Evolutionary conservation across 1,140 invertebrate species (phyloP).

Genomic region (Cotesia typhae): DNA sequence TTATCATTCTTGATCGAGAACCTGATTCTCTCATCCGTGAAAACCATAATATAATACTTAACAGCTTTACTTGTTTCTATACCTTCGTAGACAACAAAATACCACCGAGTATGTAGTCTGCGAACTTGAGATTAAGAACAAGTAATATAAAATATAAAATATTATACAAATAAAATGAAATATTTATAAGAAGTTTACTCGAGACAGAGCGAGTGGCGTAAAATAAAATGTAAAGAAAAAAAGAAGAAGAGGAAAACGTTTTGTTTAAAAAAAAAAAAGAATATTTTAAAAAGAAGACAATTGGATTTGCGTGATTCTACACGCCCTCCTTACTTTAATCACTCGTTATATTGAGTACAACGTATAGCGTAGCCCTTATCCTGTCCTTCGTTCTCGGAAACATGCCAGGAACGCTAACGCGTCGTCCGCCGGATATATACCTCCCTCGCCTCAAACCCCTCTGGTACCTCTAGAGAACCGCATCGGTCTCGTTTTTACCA

Average conservation of each 20-base stretch:
- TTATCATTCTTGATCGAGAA: too few species aligned
- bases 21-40: too few species aligned
- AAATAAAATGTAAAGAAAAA: conserved; percentile 17
- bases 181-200: neutral
- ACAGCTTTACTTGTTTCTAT: too few species aligned
- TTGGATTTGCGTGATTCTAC: conserved; percentile 13
- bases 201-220: neutral
- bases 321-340: conserved; percentile 10
- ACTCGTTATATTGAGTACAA: conserved; percentile 3
- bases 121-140: too few species aligned
- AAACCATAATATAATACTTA: too few species aligned
- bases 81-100: too few species aligned
- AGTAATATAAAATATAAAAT: too few species aligned
- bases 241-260: conserved; percentile 19
- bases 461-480: neutral
- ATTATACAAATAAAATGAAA: too few species aligned
- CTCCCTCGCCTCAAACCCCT: neutral
- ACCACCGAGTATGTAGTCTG: too few species aligned
- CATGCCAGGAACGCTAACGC: conserved; percentile 10
- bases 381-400: conserved; percentile 24
- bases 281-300: neutral
- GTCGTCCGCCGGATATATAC: conserved; percentile 18
- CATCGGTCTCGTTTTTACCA: conserved; percentile 28
- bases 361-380: neutral
- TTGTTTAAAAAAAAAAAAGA: conserved; percentile 1